A percentile compares a stretch with the other conserved stretches of the same genome.
Conservation (phyloP, 2,113 vertebrate genomes). For the Panthera tigris region DNA sequence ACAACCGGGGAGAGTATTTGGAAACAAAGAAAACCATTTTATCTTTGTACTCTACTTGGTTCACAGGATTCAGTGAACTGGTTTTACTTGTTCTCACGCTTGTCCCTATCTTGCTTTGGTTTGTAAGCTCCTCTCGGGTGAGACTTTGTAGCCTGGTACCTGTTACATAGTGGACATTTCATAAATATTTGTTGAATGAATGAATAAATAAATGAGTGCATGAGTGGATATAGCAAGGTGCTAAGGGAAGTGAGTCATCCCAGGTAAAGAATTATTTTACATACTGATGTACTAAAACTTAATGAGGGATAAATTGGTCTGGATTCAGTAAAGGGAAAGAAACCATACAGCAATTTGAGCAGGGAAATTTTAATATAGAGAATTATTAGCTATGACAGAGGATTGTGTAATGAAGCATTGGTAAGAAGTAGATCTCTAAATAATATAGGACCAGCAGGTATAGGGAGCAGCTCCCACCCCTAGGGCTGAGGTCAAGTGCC, state of each 20-base stretch:
- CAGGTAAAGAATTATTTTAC: background rate
- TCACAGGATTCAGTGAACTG: background rate
- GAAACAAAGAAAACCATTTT: background rate
- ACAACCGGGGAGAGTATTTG: background rate
- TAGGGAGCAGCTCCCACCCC: background rate
- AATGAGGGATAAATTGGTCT: background rate
- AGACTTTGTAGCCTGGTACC: background rate
- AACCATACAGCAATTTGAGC: background rate
- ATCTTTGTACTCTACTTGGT: background rate
- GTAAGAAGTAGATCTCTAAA: background rate
- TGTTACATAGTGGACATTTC: background rate
- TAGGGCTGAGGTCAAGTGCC: background rate
- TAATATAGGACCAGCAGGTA: background rate
- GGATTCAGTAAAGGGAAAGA: background rate
- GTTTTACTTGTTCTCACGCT: background rate
- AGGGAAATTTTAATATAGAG: background rate
- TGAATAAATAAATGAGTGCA: too few species aligned
- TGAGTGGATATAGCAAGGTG: too few species aligned
- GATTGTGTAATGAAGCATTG: background rate
- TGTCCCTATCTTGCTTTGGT: background rate
- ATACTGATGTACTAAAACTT: background rate
- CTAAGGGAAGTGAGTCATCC: background rate
- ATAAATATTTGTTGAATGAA: background rate
- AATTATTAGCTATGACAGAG: background rate
- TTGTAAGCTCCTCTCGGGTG: background rate